Conservation (phyloP, 2,113 vertebrate species). For the Trogon melanurus region DNA sequence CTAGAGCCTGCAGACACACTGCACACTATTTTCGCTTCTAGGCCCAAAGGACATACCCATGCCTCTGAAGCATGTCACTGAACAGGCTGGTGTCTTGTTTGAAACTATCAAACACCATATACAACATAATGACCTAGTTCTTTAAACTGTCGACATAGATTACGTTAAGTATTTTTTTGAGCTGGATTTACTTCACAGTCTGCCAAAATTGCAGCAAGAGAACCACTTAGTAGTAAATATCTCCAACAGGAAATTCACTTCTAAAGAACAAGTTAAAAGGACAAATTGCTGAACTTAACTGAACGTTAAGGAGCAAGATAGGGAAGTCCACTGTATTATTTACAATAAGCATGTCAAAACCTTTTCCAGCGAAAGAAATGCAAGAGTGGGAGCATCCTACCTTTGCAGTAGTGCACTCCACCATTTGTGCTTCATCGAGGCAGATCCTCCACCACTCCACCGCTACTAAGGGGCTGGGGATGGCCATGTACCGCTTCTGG, state of each 20-base stretch:
- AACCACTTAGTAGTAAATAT: not conserved
- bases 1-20: not conserved
- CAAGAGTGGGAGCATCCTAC: slow-evolving; percentile 56
- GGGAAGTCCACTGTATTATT: not conserved
- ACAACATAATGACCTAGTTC: slow-evolving; percentile 37
- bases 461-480: slow-evolving; percentile 94
- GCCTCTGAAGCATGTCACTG: slow-evolving; percentile 4
- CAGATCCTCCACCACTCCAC: slow-evolving; percentile 99
- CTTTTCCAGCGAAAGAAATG: not conserved
- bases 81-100: slow-evolving; percentile 1
- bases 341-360: not conserved
- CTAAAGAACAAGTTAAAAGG: not conserved
- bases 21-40: slow-evolving; percentile 21
- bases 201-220: slow-evolving; percentile 1
- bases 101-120: not conserved
- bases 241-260: slow-evolving; percentile 7
- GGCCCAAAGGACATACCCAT: slow-evolving; percentile 4
- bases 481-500: slow-evolving; percentile 98
- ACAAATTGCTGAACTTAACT: not conserved
- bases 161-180: slow-evolving; percentile 21
- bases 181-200: not conserved
- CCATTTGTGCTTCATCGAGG: slow-evolving; percentile 98
- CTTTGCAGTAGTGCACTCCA: slow-evolving; percentile 96
- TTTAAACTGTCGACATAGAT: slow-evolving; percentile 34
- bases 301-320: not conserved